These are phyloP conservation scores for Tragelaphus imberbis DNA, from an alignment of 2,113 vertebrate genomes.

Conservation along the genomic window DNA sequence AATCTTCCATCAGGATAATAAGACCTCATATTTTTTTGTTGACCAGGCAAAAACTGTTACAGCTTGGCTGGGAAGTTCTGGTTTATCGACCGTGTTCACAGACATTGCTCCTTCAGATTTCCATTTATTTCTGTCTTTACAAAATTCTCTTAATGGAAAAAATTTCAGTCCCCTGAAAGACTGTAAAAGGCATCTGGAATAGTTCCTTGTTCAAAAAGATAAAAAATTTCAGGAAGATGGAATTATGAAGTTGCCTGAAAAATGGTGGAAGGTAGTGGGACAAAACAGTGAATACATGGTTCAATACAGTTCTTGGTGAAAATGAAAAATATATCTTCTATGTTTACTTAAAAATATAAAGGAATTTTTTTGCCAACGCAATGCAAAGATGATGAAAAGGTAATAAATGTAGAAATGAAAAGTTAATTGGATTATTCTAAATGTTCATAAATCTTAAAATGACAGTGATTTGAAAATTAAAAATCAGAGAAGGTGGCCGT, in stretches of 20 bases:
- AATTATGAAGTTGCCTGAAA: not conserved
- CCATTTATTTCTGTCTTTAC: not conserved
- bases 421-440: not conserved
- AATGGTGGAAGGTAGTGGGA: not conserved
- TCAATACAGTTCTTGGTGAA: not conserved
- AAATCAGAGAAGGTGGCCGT: not conserved
- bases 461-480: constrained; percentile 4
- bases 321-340: not conserved
- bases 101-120: not conserved
- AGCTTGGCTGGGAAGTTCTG: not conserved
- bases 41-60: not conserved
- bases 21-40: not conserved
- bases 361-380: not conserved
- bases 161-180: not conserved
- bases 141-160: not conserved
- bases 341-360: not conserved
- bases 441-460: not conserved
- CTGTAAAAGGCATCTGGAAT: not conserved
- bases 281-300: not conserved
- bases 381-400: not conserved
- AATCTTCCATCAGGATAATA: not conserved
- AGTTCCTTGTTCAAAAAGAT: not conserved
- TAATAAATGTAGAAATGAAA: not conserved
- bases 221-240: not conserved
- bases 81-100: not conserved